Percentiles rank a stretch among this genome's conserved stretches.
These are phyloP conservation scores for Epicampocera succincta DNA, from an alignment of 2,888 invertebrate genomes.

Conservation along the genomic window DNA sequence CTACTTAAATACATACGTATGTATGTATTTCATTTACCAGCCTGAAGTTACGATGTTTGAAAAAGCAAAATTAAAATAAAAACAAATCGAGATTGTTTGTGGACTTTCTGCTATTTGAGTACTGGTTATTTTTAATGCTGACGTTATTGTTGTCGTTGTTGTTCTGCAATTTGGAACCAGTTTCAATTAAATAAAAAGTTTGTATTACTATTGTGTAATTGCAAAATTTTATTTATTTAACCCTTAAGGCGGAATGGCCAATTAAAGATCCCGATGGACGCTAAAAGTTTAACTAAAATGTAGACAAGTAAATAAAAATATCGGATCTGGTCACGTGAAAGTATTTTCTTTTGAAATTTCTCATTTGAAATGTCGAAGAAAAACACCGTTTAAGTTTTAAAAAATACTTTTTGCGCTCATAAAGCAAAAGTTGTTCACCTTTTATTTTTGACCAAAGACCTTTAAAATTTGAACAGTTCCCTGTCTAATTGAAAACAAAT, in stretches of 20 bases:
- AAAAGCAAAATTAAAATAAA: constrained; percentile 31
- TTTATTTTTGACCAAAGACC: no score
- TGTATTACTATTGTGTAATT: constrained; percentile 64
- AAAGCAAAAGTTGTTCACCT: no score
- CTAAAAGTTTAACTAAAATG: no score
- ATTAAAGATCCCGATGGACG: no score
- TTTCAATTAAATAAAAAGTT: constrained; percentile 59
- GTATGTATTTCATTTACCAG: constrained; percentile 42
- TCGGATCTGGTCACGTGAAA: no score
- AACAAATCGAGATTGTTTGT: constrained; percentile 37
- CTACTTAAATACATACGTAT: constrained; percentile 10
- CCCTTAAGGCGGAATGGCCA: not conserved
- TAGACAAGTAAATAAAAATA: no score
- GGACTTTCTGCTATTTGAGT: constrained; percentile 47
- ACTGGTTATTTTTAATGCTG: constrained; percentile 43
- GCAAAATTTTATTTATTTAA: constrained; percentile 50
- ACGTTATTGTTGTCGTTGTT: constrained; percentile 32
- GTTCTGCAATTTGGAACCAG: constrained; percentile 47
- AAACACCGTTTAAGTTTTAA: no score
- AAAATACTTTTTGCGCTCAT: no score
- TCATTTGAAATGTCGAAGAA: no score
- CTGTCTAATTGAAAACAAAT: no score
- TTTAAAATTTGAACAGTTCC: no score
- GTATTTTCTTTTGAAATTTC: no score
- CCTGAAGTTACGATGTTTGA: constrained; percentile 46